Evolutionary conservation across 2,797 vertebrate genomes (phyloP), one percentile per base, ranked within the genome.

Genomic region (Lerista edwardsae): DNA sequence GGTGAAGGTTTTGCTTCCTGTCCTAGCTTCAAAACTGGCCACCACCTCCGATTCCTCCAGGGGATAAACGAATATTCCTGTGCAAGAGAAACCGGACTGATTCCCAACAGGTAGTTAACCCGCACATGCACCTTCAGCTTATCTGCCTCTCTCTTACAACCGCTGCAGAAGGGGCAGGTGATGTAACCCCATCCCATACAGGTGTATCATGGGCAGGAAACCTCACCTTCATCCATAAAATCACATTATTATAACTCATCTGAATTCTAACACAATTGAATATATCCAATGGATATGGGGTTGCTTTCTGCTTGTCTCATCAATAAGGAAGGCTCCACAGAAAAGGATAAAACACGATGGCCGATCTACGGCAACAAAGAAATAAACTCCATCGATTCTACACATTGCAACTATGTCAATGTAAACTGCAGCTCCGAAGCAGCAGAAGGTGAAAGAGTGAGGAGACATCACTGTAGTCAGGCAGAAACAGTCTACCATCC

Each of bases 21-120:
- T 96, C 0, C 86, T 92, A 0, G 98, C 98, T 94, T 99, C 97
- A 10, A 99, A 99, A 83, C 96, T 94, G 0, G 98, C 97, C 89
- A 99, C 97, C 23, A 98, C 97, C 94, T 99, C 98, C 0, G 96
- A 97, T 90, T 99, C 98, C 36, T 97, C 97, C 75, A 99, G 96
- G 0, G 98, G 98, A 94, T 99, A 99, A 92, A 99, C 96, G 93
- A 99, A 99, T 88, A 99, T 93, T 39, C 98, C 98, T 99, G 91
- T 11, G 27, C 39, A 59, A 73, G 57, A 51, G 65, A 80, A 80
- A 55, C 31, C 57, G 6, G 55, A 11, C 9, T 57, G 75, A 44
- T 2, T 14, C 7, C n/a, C 44, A 31, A 25, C 0, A 15, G 34
- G 25, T 12, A 31, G n/a, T 47, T 12, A n/a, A 51, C 11, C 68